Percentiles rank a stretch among this genome's conserved stretches.
Conservation (phyloP, 2,888 invertebrate species). For the Amphiduros pacificus region DNA sequence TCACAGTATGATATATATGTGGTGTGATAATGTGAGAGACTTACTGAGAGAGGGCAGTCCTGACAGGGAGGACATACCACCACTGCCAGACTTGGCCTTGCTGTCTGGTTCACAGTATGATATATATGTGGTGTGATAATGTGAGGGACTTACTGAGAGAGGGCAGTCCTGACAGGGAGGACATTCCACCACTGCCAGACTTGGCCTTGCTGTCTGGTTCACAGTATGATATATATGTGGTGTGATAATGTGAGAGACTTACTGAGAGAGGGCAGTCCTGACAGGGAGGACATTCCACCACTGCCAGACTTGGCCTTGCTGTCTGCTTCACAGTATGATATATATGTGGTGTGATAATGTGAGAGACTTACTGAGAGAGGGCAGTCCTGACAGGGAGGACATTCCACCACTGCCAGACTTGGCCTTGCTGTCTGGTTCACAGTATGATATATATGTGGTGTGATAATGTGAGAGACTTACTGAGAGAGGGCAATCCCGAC, state of each 20-base stretch:
- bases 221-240: too few relatives aligned
- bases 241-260: background rate
- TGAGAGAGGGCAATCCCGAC: conserved; percentile 41
- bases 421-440: too few relatives aligned
- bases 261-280: conserved; percentile 40
- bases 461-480: background rate
- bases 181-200: too few relatives aligned
- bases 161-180: background rate
- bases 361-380: conserved; percentile 31
- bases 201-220: too few relatives aligned
- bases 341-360: too few relatives aligned
- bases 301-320: background rate
- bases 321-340: too few relatives aligned
- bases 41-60: background rate
- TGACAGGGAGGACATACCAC: background rate
- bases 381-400: conserved; percentile 42
- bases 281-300: conserved; percentile 38
- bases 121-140: background rate
- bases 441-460: too few relatives aligned
- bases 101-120: too few relatives aligned
- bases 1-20: background rate
- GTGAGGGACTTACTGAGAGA: background rate
- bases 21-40: background rate
- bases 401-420: conserved; percentile 23
- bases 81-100: too few relatives aligned